Base-by-base conservation (phyloP, 1,140 invertebrate genomes). In the Frieseomelitta varia region DNA sequence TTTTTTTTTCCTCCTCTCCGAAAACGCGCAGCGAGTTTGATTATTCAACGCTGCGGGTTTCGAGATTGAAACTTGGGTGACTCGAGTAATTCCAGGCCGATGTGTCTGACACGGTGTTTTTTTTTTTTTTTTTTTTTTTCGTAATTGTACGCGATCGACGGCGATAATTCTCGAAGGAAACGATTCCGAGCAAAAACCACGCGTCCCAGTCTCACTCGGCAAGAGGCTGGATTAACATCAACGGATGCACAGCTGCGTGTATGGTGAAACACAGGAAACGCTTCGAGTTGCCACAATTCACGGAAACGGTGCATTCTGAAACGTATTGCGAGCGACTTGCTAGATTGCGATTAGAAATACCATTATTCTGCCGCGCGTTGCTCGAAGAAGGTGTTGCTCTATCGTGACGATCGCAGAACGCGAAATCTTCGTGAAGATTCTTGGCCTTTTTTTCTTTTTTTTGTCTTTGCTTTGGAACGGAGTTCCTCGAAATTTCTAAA, bases 231-330 rank as follows among this genome's bases (percentile, higher is more conserved):
- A 77, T 47, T 65, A 65, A 77, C 72, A 58, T 61, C 74, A 39
- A 21, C 74, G 74, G 74, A 77, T 63, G 74, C 56, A 34, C 55
- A 53, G 27, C 14, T 24, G 74, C n/a, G 56, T n/a, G 56, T 27
- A 63, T 76, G 58, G 24, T 11, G 74, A 77, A 77, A 77, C 74
- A 77, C 74, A 77, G 74, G 74, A 77, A 77, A 77, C 24, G n/a
- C 10, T 10, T 24, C 21, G 0, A 27, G 21, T 47, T 77, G 74
- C 61, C 3, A 27, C 24, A 53, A 75, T 12, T 75, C 74, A n/a
- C 58, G 58, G 74, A 77, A 63, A 77, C 74, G 14, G 34, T 30
- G 74, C 74, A 24, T 27, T 47, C 56, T 76, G 56, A 12, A n/a
- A 63, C 24, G 17, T 47, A 47, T 47, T 27, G 58, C 30, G 55